Evolutionary conservation across 2,888 invertebrate species (phyloP).

Genomic region (Chaetoderma sp.): DNA sequence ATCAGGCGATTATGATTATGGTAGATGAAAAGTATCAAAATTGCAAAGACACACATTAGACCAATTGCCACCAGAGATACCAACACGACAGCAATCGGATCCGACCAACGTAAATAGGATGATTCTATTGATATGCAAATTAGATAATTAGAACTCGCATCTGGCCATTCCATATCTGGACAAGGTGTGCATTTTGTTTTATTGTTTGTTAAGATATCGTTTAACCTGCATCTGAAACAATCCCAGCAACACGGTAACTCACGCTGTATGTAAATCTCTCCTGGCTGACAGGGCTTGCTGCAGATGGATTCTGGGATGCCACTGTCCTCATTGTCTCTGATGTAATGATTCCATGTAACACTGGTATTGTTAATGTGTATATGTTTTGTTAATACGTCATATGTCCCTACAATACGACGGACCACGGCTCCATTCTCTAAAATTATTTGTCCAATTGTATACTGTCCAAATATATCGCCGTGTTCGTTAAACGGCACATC

Average conservation of each 20-base stretch:
- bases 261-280: constrained; percentile 25
- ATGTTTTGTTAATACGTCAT: background rate
- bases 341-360: background rate
- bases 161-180: constrained; percentile 38
- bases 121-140: constrained; percentile 21
- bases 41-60: background rate
- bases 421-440: background rate
- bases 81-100: constrained; percentile 21
- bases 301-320: constrained; percentile 21
- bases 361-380: background rate
- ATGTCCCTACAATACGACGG: background rate
- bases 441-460: background rate
- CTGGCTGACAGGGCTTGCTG: constrained; percentile 17
- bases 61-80: constrained; percentile 13
- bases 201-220: constrained; percentile 34
- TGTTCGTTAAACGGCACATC: background rate
- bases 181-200: constrained; percentile 34
- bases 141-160: too few species aligned
- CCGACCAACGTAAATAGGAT: constrained; percentile 6
- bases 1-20: constrained; percentile 43
- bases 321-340: too few species aligned
- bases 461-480: background rate
- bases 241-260: constrained; percentile 43
- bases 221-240: constrained; percentile 36
- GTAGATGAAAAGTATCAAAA: constrained; percentile 19